Evolutionary conservation across 2,113 vertebrate genomes (phyloP), one percentile per base, ranked within the genome.

Genomic region (Martes martes): DNA sequence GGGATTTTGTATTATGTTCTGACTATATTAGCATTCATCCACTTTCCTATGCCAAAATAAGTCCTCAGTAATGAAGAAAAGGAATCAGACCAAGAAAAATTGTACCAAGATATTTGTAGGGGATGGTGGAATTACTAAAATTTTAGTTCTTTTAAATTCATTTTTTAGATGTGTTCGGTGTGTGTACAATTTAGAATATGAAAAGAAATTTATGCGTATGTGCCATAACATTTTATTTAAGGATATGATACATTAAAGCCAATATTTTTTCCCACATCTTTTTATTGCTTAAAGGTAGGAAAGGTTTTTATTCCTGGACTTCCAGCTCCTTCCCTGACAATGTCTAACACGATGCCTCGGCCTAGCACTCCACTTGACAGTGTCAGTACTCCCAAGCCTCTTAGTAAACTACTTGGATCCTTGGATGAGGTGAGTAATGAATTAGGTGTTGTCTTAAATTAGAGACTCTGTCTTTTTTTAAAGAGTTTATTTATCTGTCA

Each of bases 271-370:
- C 39, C 52, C 5, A n/a, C 0, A 9, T 92, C 15, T 36, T 91
- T 0, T 92, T 96, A 59, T 94, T 96, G 26, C 14, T 96, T 71
- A 83, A 96, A 99, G 99, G 99, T 99, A 71, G 99, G 99, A 86
- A 99, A 99, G 91, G 99, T 99, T 96, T 99, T 99, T 97, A 99
- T 99, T 87, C 99, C 99, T 0, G 99, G 99, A 2, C 98, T 99
- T 47, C 98, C 99, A 92, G 99, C 99, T 50, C 99, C 99, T 2
- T 99, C 99, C 28, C 98, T 99, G 97, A 99, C 98, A 0, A 98
- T 99, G 98, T 99, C 99, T 76, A 99, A 98, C 96, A 98, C 99
- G 36, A 98, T 99, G 98, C 98, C 99, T 55, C 99, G 99, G 15
- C 98, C 99, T 9, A 99, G 99, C 94, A 99, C 99, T 16, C 99